These are phyloP conservation scores for Volucella inflata DNA, from an alignment of 2,888 invertebrate species.

Conservation along the genomic window DNA sequence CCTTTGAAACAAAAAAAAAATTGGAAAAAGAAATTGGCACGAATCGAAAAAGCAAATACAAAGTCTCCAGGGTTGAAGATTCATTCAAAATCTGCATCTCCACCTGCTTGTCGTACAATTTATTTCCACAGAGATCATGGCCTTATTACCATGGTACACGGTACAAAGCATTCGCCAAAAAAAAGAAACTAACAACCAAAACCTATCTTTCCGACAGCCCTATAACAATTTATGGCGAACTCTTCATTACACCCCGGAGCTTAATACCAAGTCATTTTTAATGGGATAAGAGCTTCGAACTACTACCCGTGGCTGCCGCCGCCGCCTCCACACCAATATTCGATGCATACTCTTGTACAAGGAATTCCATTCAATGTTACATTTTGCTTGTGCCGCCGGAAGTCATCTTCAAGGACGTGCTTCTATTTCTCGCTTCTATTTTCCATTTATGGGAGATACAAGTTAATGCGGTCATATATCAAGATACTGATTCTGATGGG, in stretches of 20 bases:
- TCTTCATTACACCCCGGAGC: slow-evolving; percentile 61
- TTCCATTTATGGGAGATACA: slow-evolving; percentile 63
- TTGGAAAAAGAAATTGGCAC: too few relatives aligned
- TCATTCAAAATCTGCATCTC: too few relatives aligned
- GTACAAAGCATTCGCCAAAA: neutral
- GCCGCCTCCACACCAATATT: too few relatives aligned
- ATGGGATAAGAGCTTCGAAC: slow-evolving; percentile 64
- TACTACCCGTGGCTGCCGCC: slow-evolving; percentile 10
- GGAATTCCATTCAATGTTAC: slow-evolving; percentile 45
- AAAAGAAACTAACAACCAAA: neutral
- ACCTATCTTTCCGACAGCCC: slow-evolving; percentile 6
- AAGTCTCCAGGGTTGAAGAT: too few relatives aligned
- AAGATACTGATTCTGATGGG: slow-evolving; percentile 68
- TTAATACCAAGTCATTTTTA: slow-evolving; percentile 56
- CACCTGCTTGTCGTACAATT: slow-evolving; percentile 14
- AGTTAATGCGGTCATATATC: slow-evolving; percentile 70
- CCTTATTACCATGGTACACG: slow-evolving; percentile 59
- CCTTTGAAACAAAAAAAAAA: too few relatives aligned
- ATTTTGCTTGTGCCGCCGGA: slow-evolving; percentile 59
- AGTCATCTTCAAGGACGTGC: slow-evolving; percentile 61
- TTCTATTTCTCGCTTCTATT: slow-evolving; percentile 20
- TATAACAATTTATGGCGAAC: slow-evolving; percentile 55
- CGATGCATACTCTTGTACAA: slow-evolving; percentile 8
- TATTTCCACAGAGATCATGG: slow-evolving; percentile 43
- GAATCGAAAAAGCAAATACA: too few relatives aligned